Evolutionary conservation across 2,797 vertebrate species (phyloP).

Genomic region (Myotis pilosus): DNA sequence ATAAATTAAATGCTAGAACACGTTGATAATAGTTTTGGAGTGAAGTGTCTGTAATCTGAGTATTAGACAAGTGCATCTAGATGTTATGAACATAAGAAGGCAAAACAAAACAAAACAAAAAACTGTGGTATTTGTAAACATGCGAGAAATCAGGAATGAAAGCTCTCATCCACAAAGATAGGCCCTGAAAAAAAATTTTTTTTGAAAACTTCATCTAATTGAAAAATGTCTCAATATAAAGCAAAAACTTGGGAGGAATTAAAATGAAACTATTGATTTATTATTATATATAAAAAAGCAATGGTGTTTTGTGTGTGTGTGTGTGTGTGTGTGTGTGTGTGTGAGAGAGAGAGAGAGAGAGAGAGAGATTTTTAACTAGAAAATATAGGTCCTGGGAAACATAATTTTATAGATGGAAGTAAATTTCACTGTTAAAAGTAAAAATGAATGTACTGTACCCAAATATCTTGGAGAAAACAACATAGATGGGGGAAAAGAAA

Average conservation of each 20-base stretch:
- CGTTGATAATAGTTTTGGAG: not conserved
- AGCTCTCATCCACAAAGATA: not conserved
- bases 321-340: not conserved
- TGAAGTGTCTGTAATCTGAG: not conserved
- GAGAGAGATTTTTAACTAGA: constrained; percentile 23
- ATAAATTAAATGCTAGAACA: not conserved
- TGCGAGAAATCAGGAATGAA: not conserved
- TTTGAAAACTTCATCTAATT: not conserved
- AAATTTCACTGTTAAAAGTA: constrained; percentile 12
- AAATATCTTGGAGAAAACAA: constrained; percentile 21
- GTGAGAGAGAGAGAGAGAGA: not conserved
- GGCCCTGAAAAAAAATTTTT: not conserved
- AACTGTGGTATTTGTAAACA: not conserved
- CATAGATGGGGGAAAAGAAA: not conserved
- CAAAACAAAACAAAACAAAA: not conserved
- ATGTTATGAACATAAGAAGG: not conserved
- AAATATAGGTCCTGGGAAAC: not conserved
- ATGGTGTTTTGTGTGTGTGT: not conserved
- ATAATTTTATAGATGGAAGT: constrained; percentile 28
- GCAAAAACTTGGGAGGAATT: constrained; percentile 14
- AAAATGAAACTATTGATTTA: not conserved
- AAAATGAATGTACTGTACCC: not conserved
- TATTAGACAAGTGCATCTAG: not conserved
- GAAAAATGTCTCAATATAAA: constrained; percentile 29
- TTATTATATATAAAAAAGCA: not conserved